Percentiles rank a stretch among this genome's conserved stretches.
Evolutionary conservation across 2,797 vertebrate species (phyloP).

Genomic region (Sarcoramphus papa): DNA sequence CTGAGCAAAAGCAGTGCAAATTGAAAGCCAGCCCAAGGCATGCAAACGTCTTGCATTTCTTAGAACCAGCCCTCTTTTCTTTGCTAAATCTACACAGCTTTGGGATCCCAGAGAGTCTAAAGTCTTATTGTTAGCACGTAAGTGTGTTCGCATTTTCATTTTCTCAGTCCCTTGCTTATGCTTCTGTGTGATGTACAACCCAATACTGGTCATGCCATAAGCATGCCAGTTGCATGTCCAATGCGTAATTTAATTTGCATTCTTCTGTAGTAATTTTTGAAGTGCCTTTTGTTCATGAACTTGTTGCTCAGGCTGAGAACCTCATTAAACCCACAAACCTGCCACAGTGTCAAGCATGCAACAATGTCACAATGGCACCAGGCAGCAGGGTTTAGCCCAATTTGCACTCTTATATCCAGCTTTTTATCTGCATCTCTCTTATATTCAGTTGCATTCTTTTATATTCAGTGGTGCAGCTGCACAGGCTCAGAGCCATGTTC

Average conservation of each 20-base stretch:
- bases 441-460: background rate
- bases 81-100: background rate
- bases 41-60: background rate
- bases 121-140: background rate
- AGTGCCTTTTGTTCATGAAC: background rate
- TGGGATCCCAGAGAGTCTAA: background rate
- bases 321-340: background rate
- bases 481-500: background rate
- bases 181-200: background rate
- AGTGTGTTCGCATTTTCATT: background rate
- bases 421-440: background rate
- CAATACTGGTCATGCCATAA: background rate
- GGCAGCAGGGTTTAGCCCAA: background rate
- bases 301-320: background rate
- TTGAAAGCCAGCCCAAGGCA: background rate
- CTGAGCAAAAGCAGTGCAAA: background rate
- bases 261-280: background rate
- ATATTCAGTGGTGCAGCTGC: background rate
- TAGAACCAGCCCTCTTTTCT: background rate
- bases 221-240: background rate
- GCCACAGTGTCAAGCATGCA: background rate
- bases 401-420: background rate
- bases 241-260: background rate
- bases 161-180: background rate
- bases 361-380: background rate